phyloP scores from a whole-genome alignment of 2,888 invertebrate genomes.

The Polylopha cassiicola region DNA sequence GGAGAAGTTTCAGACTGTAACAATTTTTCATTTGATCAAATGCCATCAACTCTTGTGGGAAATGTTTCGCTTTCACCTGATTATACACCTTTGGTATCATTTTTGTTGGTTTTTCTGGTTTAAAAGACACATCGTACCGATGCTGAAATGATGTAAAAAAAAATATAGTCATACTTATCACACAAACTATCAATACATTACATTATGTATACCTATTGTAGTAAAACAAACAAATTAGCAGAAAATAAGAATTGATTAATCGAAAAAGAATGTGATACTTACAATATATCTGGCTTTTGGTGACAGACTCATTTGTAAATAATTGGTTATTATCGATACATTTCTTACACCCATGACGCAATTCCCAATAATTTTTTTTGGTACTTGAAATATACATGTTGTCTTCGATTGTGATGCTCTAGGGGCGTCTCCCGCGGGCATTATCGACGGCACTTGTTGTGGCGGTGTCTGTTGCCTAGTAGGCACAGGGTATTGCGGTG shows the following conservation, averaged over 20 bases:
- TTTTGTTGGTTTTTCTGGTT: slow-evolving; percentile 83
- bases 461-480: no score
- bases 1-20: slow-evolving; percentile 70
- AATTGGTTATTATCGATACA: slow-evolving; percentile 78
- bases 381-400: background rate
- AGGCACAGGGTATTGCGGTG: no score
- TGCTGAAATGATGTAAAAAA: slow-evolving; percentile 50
- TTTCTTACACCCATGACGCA: background rate
- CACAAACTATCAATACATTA: no score
- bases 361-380: background rate
- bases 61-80: slow-evolving; percentile 42
- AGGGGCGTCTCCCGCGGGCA: no score
- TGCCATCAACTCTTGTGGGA: slow-evolving; percentile 73
- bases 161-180: slow-evolving; percentile 34
- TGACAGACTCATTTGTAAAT: slow-evolving; percentile 79
- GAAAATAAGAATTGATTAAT: slow-evolving; percentile 2
- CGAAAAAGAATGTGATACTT: slow-evolving; percentile 34
- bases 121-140: slow-evolving; percentile 90
- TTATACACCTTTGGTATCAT: slow-evolving; percentile 72
- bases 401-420: no score
- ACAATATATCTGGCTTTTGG: no score
- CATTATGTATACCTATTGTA: no score
- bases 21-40: slow-evolving; percentile 86
- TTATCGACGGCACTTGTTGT: no score
- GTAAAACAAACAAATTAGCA: no score